Conservation (phyloP, 92 coral and sea anemone genomes). For the Umimayanthus chanpuru region DNA sequence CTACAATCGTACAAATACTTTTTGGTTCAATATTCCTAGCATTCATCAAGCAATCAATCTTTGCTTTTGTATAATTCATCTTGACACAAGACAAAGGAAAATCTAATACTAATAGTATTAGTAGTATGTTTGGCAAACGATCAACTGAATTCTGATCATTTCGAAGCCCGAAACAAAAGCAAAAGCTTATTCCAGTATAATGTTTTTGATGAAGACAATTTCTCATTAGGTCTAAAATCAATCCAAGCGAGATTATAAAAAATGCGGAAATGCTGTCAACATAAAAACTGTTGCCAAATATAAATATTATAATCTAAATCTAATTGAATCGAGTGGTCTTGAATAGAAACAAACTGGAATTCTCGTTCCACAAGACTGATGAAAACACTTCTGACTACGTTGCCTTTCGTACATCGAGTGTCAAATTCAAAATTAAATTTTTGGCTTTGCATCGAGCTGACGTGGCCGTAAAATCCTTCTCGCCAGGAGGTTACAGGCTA, state of each 20-base stretch:
- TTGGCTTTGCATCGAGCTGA: conserved; percentile 1
- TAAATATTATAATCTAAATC: not conserved
- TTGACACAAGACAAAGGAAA: conserved; percentile 5
- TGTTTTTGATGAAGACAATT: conserved; percentile 4
- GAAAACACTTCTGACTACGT: not conserved
- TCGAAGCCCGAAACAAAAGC: conserved; percentile 19
- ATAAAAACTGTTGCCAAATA: not conserved
- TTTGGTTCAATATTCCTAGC: not conserved
- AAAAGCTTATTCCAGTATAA: not conserved
- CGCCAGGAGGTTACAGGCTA: not conserved
- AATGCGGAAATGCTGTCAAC: not conserved
- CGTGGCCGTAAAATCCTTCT: conserved; percentile 4
- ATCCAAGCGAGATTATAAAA: not conserved
- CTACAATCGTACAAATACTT: not conserved
- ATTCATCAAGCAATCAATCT: not conserved
- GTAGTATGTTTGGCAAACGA: not conserved
- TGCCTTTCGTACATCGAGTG: not conserved
- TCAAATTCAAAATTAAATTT: not conserved
- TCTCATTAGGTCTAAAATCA: not conserved
- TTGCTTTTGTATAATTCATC: conserved; percentile 21
- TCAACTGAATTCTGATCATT: conserved; percentile 16
- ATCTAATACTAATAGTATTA: not conserved
- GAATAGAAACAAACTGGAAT: not conserved
- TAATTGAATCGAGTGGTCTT: not conserved
- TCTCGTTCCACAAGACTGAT: not conserved